Percentiles rank a stretch among this genome's conserved stretches.
phyloP scores from a whole-genome alignment of 2,797 vertebrate species.

The Falco cherrug region DNA sequence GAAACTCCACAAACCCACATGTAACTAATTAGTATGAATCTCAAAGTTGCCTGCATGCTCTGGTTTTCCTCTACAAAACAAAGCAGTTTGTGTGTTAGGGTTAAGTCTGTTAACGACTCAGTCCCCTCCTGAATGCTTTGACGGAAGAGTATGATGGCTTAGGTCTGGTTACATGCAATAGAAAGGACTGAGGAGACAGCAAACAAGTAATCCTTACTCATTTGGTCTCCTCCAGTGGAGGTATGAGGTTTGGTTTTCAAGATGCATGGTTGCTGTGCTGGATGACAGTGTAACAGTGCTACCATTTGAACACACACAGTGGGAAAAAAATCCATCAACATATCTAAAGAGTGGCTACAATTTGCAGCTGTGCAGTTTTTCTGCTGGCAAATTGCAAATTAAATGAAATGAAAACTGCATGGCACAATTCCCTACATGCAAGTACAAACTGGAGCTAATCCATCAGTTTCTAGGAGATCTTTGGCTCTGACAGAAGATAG shows the following conservation, averaged over 20 bases:
- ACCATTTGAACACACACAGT: neutral
- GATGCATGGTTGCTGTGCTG: neutral
- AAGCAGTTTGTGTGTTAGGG: neutral
- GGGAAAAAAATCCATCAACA: neutral
- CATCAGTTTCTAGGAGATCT: neutral
- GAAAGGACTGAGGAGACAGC: neutral
- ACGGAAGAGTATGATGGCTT: neutral
- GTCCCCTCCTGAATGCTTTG: neutral
- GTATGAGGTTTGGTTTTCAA: neutral
- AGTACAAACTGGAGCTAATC: neutral
- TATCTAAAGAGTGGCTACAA: neutral
- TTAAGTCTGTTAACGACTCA: neutral
- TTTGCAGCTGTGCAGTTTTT: neutral
- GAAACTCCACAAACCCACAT: neutral
- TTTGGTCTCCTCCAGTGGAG: neutral
- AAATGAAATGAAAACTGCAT: neutral
- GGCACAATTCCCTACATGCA: neutral
- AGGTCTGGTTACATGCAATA: neutral
- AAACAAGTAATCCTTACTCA: neutral
- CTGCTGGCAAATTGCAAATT: neutral
- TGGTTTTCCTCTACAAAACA: neutral
- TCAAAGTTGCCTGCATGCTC: neutral
- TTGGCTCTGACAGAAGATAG: neutral
- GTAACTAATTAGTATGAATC: neutral
- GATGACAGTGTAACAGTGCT: neutral